These are phyloP conservation scores for Trachymyrmex septentrionalis DNA, from an alignment of 1,140 invertebrate species.

Conservation along the genomic window DNA sequence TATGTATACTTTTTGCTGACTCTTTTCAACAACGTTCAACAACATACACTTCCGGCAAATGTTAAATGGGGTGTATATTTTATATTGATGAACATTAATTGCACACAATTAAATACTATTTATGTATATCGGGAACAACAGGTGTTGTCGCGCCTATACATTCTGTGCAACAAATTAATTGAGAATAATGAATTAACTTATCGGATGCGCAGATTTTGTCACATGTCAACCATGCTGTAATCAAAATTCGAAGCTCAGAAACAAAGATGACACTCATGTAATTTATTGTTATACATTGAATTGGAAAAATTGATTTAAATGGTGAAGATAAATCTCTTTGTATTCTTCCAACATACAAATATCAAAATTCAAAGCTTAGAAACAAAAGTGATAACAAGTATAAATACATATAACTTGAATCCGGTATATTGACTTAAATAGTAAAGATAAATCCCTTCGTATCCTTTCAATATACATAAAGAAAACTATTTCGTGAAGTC, in stretches of 20 bases:
- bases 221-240: constrained; percentile 9
- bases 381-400: background rate
- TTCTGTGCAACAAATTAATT: constrained; percentile 60
- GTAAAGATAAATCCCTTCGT: background rate
- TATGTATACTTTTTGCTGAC: constrained; percentile 34
- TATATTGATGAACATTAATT: constrained; percentile 67
- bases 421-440: constrained; percentile 4
- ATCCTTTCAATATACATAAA: background rate
- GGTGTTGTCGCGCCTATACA: constrained; percentile 52
- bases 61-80: constrained; percentile 30
- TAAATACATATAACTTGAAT: background rate
- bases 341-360: background rate
- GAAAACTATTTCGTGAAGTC: constrained; percentile 3
- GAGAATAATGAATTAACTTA: constrained; percentile 40
- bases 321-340: background rate
- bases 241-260: constrained; percentile 10
- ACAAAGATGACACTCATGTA: background rate
- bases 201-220: constrained; percentile 26
- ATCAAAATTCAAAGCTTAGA: constrained; percentile 18
- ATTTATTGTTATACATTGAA: background rate
- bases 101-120: constrained; percentile 39
- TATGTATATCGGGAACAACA: constrained; percentile 48
- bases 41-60: constrained; percentile 18
- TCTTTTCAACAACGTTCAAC: constrained; percentile 11
- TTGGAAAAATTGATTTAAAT: constrained; percentile 9